Evolutionary conservation across 2,888 invertebrate genomes (phyloP), one percentile per base, ranked within the genome.

Genomic region (Mythimna vitellina): DNA sequence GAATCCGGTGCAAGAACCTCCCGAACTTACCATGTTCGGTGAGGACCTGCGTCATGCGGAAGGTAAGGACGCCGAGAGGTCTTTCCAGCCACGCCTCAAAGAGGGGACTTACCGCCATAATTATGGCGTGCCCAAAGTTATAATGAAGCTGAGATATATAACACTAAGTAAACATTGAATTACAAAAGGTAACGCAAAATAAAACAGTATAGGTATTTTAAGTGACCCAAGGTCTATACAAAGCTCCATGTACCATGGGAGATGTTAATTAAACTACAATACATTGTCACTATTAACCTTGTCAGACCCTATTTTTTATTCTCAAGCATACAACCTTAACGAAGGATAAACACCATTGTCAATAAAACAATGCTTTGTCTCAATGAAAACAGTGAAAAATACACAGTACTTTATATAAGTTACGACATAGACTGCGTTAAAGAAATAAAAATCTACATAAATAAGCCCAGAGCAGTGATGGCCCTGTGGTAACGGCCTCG

Each of bases 251-350:
- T 82, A 58, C 72, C 73, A 85, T 84, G 79, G 86, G 81, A 83
- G 75, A 89, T 88, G 87, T 85, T 91, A 90, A 92, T 93, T 92
- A 90, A 86, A 78, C 83, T 81, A 89, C 87, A 87, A 67, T 88
- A 87, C 90, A 92, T 91, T 92, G 91, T 92, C 89, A 87, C 78
- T 76, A 80, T 86, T 88, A 90, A 91, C 93, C 92, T 93, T 90
- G 90, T 75, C 84, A 81, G 85, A 82, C 89, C 89, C 88, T 87
- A 82, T 81, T 88, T 89, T 89, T 89, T 88, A 87, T 91, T 91
- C 88, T 83, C 90, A 90, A 85, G 84, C 81, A 76, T 75, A 75
- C 78, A 89, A 87, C 89, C 87, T 90, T 87, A 82, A 71, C 73
- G 86, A 90, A 91, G 90, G 89, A 88, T 89, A 83, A 80, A 81